Conservation (phyloP, 2,113 vertebrate genomes). For the Empidonax traillii region DNA sequence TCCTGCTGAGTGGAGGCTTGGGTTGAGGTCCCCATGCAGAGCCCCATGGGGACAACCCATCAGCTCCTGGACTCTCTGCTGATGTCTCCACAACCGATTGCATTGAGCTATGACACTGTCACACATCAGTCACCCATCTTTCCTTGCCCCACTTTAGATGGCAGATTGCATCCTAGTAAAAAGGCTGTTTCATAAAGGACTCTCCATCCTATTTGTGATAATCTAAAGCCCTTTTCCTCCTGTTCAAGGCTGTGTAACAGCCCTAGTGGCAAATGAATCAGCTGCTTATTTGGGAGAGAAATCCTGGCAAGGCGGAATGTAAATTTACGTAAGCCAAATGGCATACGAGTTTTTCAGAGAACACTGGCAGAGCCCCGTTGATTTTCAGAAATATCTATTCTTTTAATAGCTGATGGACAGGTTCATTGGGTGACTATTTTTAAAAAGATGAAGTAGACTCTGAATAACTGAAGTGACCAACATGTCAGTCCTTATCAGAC, state of each 20-base stretch:
- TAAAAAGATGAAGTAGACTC: background rate
- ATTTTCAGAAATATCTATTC: conserved; percentile 22
- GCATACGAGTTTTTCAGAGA: background rate
- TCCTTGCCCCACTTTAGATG: background rate
- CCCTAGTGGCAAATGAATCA: background rate
- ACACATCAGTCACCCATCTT: background rate
- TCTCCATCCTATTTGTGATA: background rate
- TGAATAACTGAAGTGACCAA: background rate
- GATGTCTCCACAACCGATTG: background rate
- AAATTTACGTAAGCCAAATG: background rate
- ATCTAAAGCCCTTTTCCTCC: background rate
- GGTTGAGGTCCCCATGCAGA: background rate
- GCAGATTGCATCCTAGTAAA: background rate
- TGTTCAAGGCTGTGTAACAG: background rate
- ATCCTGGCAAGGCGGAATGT: background rate
- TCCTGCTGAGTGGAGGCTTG: background rate
- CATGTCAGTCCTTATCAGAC: background rate
- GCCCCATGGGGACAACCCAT: background rate
- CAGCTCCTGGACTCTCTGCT: background rate
- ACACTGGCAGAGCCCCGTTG: background rate
- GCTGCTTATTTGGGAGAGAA: background rate
- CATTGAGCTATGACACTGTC: background rate
- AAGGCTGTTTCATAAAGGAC: background rate
- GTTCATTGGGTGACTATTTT: background rate
- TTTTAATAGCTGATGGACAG: background rate